Conservation (phyloP, 1,140 invertebrate species). For the Apis dorsata region DNA sequence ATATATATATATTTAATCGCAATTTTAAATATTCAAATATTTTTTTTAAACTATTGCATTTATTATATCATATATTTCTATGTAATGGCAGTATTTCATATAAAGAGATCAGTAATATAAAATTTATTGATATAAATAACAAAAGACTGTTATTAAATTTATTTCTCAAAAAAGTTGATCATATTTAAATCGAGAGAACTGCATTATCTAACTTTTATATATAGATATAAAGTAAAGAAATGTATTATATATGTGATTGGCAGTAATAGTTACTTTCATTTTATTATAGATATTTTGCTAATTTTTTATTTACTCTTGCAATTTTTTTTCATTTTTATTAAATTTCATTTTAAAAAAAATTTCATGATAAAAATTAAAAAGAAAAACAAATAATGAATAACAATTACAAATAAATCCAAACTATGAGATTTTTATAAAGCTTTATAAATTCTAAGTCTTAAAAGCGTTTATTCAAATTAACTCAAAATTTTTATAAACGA, state of each 20-base stretch:
- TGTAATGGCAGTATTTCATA: constrained; percentile 64
- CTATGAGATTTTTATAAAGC: neutral
- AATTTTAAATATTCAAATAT: constrained; percentile 34
- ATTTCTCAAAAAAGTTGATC: constrained; percentile 11
- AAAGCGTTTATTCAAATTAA: neutral
- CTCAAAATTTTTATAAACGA: neutral
- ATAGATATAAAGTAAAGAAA: constrained; percentile 5
- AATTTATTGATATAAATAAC: constrained; percentile 40
- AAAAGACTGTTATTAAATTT: constrained; percentile 47
- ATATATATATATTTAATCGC: constrained; percentile 38
- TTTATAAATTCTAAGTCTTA: neutral
- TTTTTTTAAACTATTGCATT: constrained; percentile 35
- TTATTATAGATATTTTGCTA: neutral
- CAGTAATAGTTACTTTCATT: constrained; percentile 24
- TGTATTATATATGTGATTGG: constrained; percentile 3
- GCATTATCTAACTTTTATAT: neutral
- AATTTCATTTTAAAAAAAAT: neutral
- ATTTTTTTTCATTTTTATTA: neutral
- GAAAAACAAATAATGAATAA: neutral
- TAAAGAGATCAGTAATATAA: constrained; percentile 48
- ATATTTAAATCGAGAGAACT: constrained; percentile 10
- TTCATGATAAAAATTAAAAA: neutral
- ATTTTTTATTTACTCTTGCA: neutral
- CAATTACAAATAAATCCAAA: neutral
- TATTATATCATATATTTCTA: neutral